A percentile compares a stretch with the other conserved stretches of the same genome.
Evolutionary conservation across 2,113 vertebrate species (phyloP).

Genomic region (Balaeniceps rex): DNA sequence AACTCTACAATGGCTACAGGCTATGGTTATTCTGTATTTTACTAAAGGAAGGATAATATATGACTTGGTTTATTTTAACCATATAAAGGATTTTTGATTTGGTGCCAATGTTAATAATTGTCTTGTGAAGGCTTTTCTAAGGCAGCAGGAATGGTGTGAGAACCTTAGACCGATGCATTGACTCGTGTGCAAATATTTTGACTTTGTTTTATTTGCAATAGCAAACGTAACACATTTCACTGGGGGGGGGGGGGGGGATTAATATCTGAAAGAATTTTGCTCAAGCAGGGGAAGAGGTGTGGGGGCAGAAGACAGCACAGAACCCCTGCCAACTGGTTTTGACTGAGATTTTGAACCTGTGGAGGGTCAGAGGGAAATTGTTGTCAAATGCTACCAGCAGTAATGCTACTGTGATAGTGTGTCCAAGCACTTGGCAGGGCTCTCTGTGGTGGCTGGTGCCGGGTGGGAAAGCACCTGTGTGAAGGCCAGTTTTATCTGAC

Average conservation of each 20-base stretch:
- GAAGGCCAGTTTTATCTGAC: neutral
- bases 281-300: neutral
- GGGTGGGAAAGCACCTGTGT: neutral
- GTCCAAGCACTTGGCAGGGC: neutral
- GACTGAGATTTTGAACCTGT: neutral
- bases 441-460: neutral
- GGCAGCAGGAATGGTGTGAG: constrained; percentile 45
- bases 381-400: neutral
- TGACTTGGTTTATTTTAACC: constrained; percentile 32
- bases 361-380: neutral
- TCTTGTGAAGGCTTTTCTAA: constrained; percentile 22
- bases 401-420: neutral
- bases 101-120: constrained; percentile 53
- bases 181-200: constrained; percentile 41
- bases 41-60: neutral
- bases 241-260: neutral
- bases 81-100: constrained; percentile 26
- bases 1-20: neutral
- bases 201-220: constrained; percentile 29
- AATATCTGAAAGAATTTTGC: neutral
- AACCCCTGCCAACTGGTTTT: neutral
- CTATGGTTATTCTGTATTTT: neutral
- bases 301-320: neutral
- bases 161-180: neutral
- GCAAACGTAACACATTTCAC: neutral